A percentile compares a stretch with the other conserved stretches of the same genome.
phyloP scores from a whole-genome alignment of 2,113 vertebrate species.

The Baryphthengus martii region DNA sequence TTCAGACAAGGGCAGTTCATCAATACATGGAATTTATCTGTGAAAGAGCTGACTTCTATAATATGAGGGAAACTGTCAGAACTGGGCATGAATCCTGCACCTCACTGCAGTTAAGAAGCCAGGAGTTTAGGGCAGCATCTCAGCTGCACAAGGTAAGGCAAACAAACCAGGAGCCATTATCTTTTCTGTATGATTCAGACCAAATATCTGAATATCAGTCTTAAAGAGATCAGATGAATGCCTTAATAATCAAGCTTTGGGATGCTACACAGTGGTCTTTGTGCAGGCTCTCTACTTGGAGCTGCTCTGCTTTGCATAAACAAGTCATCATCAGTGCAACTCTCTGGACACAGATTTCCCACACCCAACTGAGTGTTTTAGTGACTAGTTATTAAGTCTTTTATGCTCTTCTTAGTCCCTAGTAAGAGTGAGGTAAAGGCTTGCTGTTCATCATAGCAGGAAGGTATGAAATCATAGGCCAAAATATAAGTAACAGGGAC shows the following conservation, averaged over 20 bases:
- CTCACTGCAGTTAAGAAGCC: accelerated
- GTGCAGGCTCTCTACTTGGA: not conserved
- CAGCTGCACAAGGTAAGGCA: not conserved
- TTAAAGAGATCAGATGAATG: not conserved
- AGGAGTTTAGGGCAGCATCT: not conserved
- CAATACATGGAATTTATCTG: not conserved
- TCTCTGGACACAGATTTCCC: not conserved
- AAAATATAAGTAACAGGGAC: not conserved
- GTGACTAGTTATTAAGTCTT: not conserved
- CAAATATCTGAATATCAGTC: not conserved
- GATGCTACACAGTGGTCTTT: not conserved
- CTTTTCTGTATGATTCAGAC: not conserved
- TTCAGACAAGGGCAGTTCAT: not conserved
- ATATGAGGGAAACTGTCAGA: not conserved
- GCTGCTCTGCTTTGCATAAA: not conserved
- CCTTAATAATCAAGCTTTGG: not conserved
- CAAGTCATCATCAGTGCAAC: not conserved
- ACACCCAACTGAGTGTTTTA: not conserved
- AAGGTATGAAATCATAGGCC: not conserved
- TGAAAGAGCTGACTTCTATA: not conserved
- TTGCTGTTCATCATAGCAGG: not conserved
- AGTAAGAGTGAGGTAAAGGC: not conserved
- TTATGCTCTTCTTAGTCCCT: not conserved
- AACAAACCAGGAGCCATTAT: not conserved
- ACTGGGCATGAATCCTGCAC: not conserved